phyloP scores from a whole-genome alignment of 2,113 vertebrate genomes.

The Falcunculus frontatus region DNA sequence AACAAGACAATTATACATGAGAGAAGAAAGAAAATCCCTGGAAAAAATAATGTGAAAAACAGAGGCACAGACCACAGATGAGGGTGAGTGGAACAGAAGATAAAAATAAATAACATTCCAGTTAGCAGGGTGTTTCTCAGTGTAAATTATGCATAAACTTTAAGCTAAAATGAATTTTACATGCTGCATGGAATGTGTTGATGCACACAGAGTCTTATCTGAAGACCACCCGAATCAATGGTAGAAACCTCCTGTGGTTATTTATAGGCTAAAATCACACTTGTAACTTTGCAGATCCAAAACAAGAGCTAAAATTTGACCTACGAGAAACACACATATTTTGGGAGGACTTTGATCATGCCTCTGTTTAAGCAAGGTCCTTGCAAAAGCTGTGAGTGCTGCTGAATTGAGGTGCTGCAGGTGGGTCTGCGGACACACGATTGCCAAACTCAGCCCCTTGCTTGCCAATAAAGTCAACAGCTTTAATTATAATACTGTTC shows the following conservation, averaged over 20 bases:
- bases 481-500: background rate
- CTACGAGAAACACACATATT: background rate
- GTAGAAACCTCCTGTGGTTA: slow-evolving; percentile 9
- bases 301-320: background rate
- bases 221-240: slow-evolving; percentile 8
- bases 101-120: slow-evolving; percentile 3
- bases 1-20: background rate
- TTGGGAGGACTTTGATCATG: background rate
- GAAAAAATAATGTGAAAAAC: background rate
- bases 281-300: background rate
- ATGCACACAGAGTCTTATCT: slow-evolving; percentile 16
- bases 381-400: background rate
- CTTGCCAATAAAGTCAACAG: background rate
- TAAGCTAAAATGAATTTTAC: slow-evolving; percentile 48
- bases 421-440: accelerated
- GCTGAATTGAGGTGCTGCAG: background rate
- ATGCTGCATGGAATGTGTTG: background rate
- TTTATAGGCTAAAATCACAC: slow-evolving; percentile 1
- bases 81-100: background rate
- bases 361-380: background rate
- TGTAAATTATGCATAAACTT: slow-evolving; percentile 40
- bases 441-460: background rate
- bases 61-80: background rate
- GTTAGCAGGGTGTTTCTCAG: background rate
- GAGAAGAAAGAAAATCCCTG: background rate